Conservation (phyloP, 1,140 invertebrate genomes). For the Trichonephila clavipes region DNA sequence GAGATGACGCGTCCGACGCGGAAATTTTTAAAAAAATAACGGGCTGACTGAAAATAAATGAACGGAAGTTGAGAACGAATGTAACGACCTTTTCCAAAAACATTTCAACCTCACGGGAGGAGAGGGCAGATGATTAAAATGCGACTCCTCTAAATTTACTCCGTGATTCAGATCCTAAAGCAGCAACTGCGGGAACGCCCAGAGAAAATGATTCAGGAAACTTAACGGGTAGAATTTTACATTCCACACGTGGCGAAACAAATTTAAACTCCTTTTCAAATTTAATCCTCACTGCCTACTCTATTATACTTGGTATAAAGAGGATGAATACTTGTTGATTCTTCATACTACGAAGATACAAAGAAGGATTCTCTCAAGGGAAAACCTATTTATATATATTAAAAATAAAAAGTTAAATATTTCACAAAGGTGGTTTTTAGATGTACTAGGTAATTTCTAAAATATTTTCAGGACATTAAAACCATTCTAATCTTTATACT, state of each 20-base stretch:
- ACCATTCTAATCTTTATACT: too few relatives aligned
- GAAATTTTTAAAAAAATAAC: background rate
- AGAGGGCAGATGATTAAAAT: conserved; percentile 15
- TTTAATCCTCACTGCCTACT: too few relatives aligned
- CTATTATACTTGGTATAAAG: too few relatives aligned
- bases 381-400: too few relatives aligned
- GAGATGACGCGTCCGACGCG: background rate
- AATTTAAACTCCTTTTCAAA: background rate
- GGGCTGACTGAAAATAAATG: background rate
- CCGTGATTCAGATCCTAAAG: background rate
- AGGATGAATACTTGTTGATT: too few relatives aligned
- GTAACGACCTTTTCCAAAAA: background rate
- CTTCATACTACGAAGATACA: too few relatives aligned
- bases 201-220: background rate
- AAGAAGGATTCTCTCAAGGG: too few relatives aligned
- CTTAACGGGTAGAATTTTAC: background rate
- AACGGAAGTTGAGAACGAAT: background rate
- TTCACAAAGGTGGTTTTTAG: too few relatives aligned
- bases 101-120: conserved; percentile 12
- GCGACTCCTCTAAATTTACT: conserved; percentile 2
- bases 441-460: too few relatives aligned
- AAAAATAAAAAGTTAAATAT: too few relatives aligned
- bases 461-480: too few relatives aligned
- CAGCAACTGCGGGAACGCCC: background rate
- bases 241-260: background rate